A percentile compares a stretch with the other conserved stretches of the same genome.
phyloP scores from a whole-genome alignment of 2,797 vertebrate species.

The Gambusia yucatana region DNA sequence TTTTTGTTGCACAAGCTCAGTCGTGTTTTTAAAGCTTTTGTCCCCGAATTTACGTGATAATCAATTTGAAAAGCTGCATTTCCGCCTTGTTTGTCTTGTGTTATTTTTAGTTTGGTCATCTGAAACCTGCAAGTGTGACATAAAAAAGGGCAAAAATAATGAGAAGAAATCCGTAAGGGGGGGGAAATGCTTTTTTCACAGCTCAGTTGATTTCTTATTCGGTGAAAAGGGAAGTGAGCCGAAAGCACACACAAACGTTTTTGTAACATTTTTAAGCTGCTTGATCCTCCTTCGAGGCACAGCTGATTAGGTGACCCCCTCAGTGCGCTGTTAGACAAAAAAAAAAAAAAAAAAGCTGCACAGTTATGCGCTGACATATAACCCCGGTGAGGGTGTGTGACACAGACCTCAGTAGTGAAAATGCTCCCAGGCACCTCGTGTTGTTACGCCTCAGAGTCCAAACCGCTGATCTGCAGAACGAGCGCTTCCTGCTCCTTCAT shows the following conservation, averaged over 20 bases:
- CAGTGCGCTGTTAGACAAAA: too few relatives aligned
- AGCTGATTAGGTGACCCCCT: not conserved
- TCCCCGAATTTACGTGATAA: not conserved
- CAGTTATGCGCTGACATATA: slow-evolving; percentile 6
- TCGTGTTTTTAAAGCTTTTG: not conserved
- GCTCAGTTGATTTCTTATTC: not conserved
- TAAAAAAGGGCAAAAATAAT: not conserved
- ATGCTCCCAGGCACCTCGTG: slow-evolving; percentile 6
- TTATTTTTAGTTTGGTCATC: not conserved
- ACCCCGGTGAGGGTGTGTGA: slow-evolving; percentile 12
- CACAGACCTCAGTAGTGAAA: slow-evolving; percentile 17
- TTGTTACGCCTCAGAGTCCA: slow-evolving; percentile 29
- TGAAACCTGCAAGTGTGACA: slow-evolving; percentile 1
- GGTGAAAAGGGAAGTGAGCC: not conserved
- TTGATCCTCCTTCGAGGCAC: not conserved
- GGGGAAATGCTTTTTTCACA: not conserved
- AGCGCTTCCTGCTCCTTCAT: slow-evolving; percentile 21
- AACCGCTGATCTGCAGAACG: slow-evolving; percentile 18
- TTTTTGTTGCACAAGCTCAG: not conserved
- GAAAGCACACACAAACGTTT: not conserved
- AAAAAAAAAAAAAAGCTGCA: not conserved
- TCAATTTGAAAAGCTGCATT: not conserved
- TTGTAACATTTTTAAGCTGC: not conserved
- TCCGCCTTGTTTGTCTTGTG: not conserved
- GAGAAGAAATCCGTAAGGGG: not conserved